A percentile compares a stretch with the other conserved stretches of the same genome.
Conservation (phyloP, 2,888 invertebrate genomes). For the Tiphia femorata region DNA sequence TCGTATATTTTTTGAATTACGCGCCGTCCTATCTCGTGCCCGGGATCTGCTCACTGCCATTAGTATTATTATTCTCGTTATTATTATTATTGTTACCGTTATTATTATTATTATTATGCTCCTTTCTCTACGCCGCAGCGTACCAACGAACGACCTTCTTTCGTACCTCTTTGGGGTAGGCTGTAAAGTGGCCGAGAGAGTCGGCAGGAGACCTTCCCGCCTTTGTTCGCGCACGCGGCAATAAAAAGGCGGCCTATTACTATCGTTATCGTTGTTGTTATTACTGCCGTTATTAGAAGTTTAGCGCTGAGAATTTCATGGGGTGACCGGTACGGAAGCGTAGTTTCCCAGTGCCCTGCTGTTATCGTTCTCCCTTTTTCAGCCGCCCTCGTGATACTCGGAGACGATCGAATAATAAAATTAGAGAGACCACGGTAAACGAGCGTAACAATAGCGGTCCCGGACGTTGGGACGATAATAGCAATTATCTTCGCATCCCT, state of each 20-base stretch:
- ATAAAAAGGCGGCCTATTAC: slow-evolving; percentile 42
- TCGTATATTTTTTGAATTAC: slow-evolving; percentile 38
- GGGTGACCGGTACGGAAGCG: slow-evolving; percentile 1
- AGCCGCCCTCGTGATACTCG: not conserved
- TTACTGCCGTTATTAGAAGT: slow-evolving; percentile 41
- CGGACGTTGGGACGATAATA: no score
- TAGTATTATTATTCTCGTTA: slow-evolving; percentile 37
- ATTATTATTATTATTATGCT: slow-evolving; percentile 32
- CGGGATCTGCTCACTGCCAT: slow-evolving; percentile 28
- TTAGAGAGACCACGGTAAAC: no score
- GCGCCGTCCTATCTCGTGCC: slow-evolving; percentile 29
- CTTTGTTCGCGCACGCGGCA: slow-evolving; percentile 39
- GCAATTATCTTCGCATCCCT: not conserved
- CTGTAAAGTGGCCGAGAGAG: slow-evolving; percentile 36
- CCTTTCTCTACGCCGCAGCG: slow-evolving; percentile 19
- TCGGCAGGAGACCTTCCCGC: slow-evolving; percentile 22
- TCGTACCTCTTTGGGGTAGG: slow-evolving; percentile 30
- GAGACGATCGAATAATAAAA: no score
- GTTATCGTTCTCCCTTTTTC: not conserved
- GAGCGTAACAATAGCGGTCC: no score
- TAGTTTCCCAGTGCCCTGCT: not conserved
- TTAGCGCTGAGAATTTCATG: slow-evolving; percentile 24
- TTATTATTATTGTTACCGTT: not conserved
- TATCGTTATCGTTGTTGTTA: slow-evolving; percentile 43
- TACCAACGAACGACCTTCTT: not conserved